A percentile compares a stretch with the other conserved stretches of the same genome.
These are phyloP conservation scores for Cylas formicarius DNA, from an alignment of 1,140 invertebrate species.

Conservation along the genomic window DNA sequence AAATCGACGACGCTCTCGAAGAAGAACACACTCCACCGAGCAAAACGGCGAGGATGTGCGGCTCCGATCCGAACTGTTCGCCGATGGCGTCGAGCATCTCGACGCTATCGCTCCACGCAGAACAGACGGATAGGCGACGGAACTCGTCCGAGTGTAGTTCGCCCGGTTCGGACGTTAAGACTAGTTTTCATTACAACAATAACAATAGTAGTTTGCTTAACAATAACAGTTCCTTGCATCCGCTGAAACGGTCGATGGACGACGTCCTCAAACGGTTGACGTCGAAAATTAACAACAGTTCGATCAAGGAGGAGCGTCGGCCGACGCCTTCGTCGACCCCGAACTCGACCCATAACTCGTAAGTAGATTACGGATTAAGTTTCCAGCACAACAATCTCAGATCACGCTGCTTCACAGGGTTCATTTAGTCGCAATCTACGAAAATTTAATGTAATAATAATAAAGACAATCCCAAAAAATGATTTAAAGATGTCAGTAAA, in stretches of 20 bases:
- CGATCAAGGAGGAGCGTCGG: conserved; percentile 57
- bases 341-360: conserved; percentile 39
- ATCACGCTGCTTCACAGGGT: too few species aligned
- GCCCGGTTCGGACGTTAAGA: conserved; percentile 53
- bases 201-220: conserved; percentile 47
- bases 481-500: too few species aligned
- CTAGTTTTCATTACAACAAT: conserved; percentile 45
- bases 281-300: conserved; percentile 68
- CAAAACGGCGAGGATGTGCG: conserved; percentile 33
- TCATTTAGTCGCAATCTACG: too few species aligned
- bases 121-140: conserved; percentile 43
- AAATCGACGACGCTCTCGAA: conserved; percentile 49
- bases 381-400: too few species aligned
- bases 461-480: too few species aligned
- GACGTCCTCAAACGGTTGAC: conserved; percentile 76
- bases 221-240: conserved; percentile 44
- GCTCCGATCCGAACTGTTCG: neutral
- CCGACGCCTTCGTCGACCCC: conserved; percentile 57
- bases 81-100: conserved; percentile 28
- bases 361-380: conserved; percentile 22
- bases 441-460: too few species aligned
- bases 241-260: conserved; percentile 70
- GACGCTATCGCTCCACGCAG: conserved; percentile 46
- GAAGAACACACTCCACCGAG: conserved; percentile 44
- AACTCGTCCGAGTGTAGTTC: conserved; percentile 64